Evolutionary conservation across 1,140 invertebrate species (phyloP).

Genomic region (Nephila pilipes): DNA sequence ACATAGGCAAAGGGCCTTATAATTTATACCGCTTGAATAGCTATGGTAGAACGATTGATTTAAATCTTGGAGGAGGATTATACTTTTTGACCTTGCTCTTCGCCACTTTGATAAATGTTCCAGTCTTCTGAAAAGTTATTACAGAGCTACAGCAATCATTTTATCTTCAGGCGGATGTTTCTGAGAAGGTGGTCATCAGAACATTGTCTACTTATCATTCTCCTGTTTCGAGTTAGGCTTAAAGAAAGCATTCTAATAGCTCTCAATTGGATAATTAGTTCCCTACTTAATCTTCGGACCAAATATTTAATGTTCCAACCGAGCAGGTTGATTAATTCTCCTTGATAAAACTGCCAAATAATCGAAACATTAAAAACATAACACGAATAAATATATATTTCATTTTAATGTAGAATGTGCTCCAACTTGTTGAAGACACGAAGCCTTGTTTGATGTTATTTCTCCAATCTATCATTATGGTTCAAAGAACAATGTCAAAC

Average conservation of each 20-base stretch:
- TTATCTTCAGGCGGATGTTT: conserved; percentile 15
- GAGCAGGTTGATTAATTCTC: not conserved
- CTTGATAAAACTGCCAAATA: not conserved
- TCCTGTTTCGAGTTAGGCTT: not conserved
- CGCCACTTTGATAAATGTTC: not conserved
- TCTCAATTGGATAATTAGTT: not conserved
- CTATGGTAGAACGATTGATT: not conserved
- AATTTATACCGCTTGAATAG: not conserved
- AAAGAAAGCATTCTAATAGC: not conserved
- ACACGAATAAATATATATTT: not conserved
- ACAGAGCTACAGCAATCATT: not conserved
- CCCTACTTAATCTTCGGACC: not conserved
- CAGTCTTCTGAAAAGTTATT: not conserved
- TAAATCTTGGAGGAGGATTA: conserved; percentile 25
- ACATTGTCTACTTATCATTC: not conserved
- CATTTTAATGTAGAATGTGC: not conserved
- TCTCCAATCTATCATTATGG: not conserved
- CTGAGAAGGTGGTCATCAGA: not conserved
- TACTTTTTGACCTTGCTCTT: conserved; percentile 8
- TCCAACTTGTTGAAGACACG: not conserved
- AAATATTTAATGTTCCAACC: not conserved
- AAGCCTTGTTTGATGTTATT: not conserved
- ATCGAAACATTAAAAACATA: not conserved
- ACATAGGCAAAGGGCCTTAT: not conserved
- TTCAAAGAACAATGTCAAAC: not conserved